Base-by-base conservation (phyloP, 2,113 vertebrate species). In the Dipodomys stephensi region DNA sequence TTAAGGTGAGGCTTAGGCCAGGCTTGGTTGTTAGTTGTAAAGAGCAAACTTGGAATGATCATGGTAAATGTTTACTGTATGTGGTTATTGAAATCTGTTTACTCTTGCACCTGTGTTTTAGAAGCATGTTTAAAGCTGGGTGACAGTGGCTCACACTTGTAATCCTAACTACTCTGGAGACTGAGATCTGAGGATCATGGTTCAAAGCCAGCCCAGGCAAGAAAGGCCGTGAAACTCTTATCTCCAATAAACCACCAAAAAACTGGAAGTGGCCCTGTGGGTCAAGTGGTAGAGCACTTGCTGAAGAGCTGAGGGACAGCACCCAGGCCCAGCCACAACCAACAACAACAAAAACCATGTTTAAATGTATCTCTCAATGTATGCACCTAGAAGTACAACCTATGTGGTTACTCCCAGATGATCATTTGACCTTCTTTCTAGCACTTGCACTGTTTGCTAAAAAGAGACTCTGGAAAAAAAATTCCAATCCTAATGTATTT, bases 1-100 rank as follows among this genome's bases (percentile, higher is more conserved):
- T 64, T 88, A 16, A 20, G 25, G 18, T 73, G n/a, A 91, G 23
- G 35, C 88, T 90, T 82, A 57, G 49, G 60, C 20, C 76, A 72
- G 3, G 28, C 30, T 83, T 1, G 19, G 3, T 78, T 72, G 27
- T 76, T 82, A 27, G 87, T 87, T 95, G 46, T 49, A 87, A 65
- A 87, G 53, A 88, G 20, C 35, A 77, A 72, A 83, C 30, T 83
- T 95, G 27, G 32, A 71, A 73, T 79, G 87, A 86, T 71, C 22
- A 25, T 76, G 35, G 15, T 53, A 92, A 30, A 44, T 90, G 20
- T 88, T 71, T 88, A 71, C 87, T 92, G 32, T 93, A 83, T 74
- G 25, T 72, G 32, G n/a, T 87, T n/a, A 90, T 90, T 76, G 86
- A 83, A 83, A 25, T 74, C 8, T 73, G 69, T 92, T 95, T 93